Base-by-base conservation (phyloP, 2,888 invertebrate species). In the Esperia sulphurella region DNA sequence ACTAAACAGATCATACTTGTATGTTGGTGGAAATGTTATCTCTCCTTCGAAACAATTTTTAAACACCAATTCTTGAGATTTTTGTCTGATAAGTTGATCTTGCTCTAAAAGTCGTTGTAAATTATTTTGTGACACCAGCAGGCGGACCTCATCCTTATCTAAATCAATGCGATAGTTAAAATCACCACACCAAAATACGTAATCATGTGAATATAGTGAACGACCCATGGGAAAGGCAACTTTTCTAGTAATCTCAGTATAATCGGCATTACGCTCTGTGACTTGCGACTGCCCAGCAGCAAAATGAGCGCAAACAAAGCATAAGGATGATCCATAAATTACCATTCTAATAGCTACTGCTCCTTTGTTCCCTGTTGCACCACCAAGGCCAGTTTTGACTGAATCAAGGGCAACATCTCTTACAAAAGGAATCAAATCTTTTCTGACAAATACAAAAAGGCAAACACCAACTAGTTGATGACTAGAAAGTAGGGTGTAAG, bases 151-250 rank as follows among this genome's bases (percentile, higher is more conserved):
- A 6, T 98, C 98, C 72, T 97, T 97, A 58, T 96, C 95, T 92
- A 99, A 93, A 77, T 99, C 98, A 50, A 99, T 94, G 49, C 99
- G 93, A 75, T 99, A 99, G 80, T 99, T 99, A 79, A 99, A 99
- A 87, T 99, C 99, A 0, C 99, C 99, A 79, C 98, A 97, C 99
- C 99, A 99, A 83, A 99, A 98, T 0, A 99, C 94, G 78, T 98
- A 98, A 84, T 99, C 99, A 75, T 99, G 99, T 1, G 97, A 96
- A 77, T 96, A 96, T 6, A 99, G 86, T 0, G 96, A 95, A 52
- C 97, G 92, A 8, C 97, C 97, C 96, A 97, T 96, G 0, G 97
- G 97, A 75, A 97, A 97, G 8, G 94, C 92, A 49, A 97, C 91
- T 90, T 97, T 98, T 62, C 96, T 92, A 0, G 96, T 96, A 50